Base-by-base conservation (phyloP, 2,888 invertebrate genomes). In the Ennomos erosarius region DNA sequence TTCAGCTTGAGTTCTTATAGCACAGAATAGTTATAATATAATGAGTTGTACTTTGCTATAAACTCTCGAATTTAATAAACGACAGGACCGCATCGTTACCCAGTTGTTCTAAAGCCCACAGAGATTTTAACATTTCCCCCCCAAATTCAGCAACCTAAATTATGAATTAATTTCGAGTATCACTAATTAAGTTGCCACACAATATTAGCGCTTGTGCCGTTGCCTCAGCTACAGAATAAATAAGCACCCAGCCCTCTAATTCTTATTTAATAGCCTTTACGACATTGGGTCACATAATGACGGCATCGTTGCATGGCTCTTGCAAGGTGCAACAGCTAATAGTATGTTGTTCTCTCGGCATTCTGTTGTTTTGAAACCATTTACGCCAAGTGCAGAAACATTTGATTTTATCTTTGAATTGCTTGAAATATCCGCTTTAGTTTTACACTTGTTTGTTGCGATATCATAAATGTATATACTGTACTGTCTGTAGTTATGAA, bases 241-340 rank as follows among this genome's bases (percentile, higher is more conserved):
- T 26, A 26, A 26, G 26, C 26, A 26, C 26, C 26, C 5, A 26
- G 26, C 51, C 44, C 59, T 43, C 59, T 60, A 60, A 60, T 60
- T 55, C 59, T 46, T 52, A 50, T 60, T 60, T 60, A 60, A 60
- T 60, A 51, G 55, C 26, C 37, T 38, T 60, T 60, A 39, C 59
- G 39, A 42, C 59, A 60, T 38, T 36, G 3, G 13, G 47, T 9
- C 34, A 42, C 48, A 51, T 59, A 59, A 59, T 55, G 59, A 34
- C 55, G 45, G 54, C 55, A 55, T 60, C 55, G 51, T 60, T 60
- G 59, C 59, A 60, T 43, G 51, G 42, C 10, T 55, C 40, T 46
- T 55, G 58, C 53, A 42, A 51, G 49, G 47, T 60, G 59, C 59
- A 60, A 55, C 58, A 52, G 16, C 48, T 59, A 59, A 59, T 60